Base-by-base conservation (phyloP, 1,140 invertebrate genomes). In the Centruroides sculpturatus region DNA sequence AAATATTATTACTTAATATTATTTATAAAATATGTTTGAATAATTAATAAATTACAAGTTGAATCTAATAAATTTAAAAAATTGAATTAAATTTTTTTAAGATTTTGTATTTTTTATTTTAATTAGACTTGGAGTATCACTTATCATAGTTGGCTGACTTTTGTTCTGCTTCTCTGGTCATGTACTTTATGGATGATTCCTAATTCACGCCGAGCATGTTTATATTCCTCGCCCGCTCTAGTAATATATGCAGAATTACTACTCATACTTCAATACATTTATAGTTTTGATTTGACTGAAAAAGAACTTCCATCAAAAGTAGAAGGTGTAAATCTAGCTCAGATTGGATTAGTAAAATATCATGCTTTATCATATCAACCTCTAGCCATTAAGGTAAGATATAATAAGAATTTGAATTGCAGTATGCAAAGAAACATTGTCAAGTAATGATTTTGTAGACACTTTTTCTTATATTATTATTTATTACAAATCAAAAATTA, bases 71-170 rank as follows among this genome's bases (percentile, higher is more conserved):
- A 23, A 23, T 23, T 23, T 23, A 23, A 23, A 23, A 23, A 1
- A 23, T 23, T 23, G 23, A 23, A 23, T 2, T 23, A 23, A 23
- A 23, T 23, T 23, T 23, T 23, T 23, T 23, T 0, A 23, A 23
- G 23, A 23, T 23, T 23, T 23, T 2, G 2, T 23, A 23, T 23
- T 23, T 23, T 62, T 56, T 57, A 50, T 56, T 68, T 65, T 60
- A 61, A 70, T 35, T 66, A 87, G 91, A 87, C 89, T 3, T 99
- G 95, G 95, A 96, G 92, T 70, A 97, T 99, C 70, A 92, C 94
- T 66, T 99, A 93, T 72, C 92, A 98, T 74, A 95, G 91, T 70
- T 98, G 94, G 90, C 77, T 98, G 57, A 94, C 94, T 0, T 97
- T 98, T 71, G 85, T 93, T 6, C 81, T 98, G 36, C 77, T 99